A percentile compares a stretch with the other conserved stretches of the same genome.
phyloP scores from a whole-genome alignment of 2,888 invertebrate genomes.

The Zhuqinia jingwanae region DNA sequence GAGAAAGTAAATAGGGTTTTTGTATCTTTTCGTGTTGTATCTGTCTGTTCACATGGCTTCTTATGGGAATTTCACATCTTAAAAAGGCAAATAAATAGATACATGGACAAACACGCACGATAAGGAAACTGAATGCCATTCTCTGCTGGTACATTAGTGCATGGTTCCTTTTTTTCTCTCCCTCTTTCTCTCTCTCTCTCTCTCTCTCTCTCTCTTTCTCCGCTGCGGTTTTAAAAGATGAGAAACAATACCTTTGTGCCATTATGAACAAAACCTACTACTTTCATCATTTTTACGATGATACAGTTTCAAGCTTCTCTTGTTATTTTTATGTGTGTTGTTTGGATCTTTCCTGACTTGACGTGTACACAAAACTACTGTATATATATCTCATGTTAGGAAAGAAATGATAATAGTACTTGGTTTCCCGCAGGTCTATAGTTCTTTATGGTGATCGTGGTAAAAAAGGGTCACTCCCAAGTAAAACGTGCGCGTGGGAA shows the following conservation, averaged over 20 bases:
- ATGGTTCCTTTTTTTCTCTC: too few species aligned
- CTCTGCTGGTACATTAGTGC: too few species aligned
- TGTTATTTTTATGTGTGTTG: too few species aligned
- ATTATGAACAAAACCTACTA: neutral
- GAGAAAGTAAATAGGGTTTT: neutral
- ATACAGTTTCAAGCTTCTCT: slow-evolving; percentile 8
- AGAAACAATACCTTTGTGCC: neutral
- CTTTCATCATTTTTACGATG: neutral
- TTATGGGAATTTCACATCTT: slow-evolving; percentile 60
- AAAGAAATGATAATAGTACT: neutral
- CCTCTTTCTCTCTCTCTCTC: neutral
- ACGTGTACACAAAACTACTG: neutral
- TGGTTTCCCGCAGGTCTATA: neutral
- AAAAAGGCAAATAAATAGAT: slow-evolving; percentile 61
- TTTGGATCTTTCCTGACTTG: neutral
- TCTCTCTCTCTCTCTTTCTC: neutral
- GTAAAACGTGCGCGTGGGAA: neutral
- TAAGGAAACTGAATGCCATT: neutral
- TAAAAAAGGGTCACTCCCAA: neutral
- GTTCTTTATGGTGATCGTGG: neutral
- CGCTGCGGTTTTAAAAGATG: neutral
- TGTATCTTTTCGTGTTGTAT: slow-evolving; percentile 28
- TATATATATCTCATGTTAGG: too few species aligned
- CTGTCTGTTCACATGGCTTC: slow-evolving; percentile 38
- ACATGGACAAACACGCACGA: neutral